Conservation (phyloP, 2,113 vertebrate species). For the Otis tarda region DNA sequence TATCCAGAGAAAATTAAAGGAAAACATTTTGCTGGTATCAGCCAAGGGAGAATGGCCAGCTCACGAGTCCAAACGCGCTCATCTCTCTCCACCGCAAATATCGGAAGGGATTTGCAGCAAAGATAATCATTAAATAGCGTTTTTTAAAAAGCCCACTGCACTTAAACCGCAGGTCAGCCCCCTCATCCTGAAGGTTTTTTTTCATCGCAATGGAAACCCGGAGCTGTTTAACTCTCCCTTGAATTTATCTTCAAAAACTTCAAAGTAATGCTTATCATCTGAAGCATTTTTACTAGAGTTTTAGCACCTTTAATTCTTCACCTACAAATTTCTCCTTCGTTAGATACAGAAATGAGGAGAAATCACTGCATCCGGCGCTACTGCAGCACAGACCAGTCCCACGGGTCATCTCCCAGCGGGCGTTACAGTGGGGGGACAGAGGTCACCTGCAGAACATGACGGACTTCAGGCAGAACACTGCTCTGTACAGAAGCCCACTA, state of each 20-base stretch:
- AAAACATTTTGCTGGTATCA: constrained; percentile 14
- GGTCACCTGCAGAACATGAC: rapidly evolving
- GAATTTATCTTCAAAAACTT: background rate
- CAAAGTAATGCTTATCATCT: background rate
- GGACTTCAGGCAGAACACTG: no score
- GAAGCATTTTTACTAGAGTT: background rate
- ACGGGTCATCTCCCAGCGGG: background rate
- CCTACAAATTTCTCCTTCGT: background rate
- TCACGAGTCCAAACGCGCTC: background rate
- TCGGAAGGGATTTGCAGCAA: constrained; percentile 16
- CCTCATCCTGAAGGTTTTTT: background rate
- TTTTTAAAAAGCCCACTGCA: background rate
- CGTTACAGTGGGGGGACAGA: background rate
- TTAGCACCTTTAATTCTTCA: background rate
- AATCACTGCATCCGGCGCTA: background rate
- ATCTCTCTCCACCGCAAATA: constrained; percentile 17
- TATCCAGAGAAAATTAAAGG: constrained; percentile 13
- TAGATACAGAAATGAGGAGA: background rate
- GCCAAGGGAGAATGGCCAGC: background rate
- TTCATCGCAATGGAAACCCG: background rate
- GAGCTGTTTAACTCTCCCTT: background rate
- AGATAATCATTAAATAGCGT: background rate
- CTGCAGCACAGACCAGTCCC: background rate
- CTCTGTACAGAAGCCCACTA: background rate
- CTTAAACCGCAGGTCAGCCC: background rate